Conservation (phyloP, 2,113 vertebrate genomes). For the Geococcyx californianus region DNA sequence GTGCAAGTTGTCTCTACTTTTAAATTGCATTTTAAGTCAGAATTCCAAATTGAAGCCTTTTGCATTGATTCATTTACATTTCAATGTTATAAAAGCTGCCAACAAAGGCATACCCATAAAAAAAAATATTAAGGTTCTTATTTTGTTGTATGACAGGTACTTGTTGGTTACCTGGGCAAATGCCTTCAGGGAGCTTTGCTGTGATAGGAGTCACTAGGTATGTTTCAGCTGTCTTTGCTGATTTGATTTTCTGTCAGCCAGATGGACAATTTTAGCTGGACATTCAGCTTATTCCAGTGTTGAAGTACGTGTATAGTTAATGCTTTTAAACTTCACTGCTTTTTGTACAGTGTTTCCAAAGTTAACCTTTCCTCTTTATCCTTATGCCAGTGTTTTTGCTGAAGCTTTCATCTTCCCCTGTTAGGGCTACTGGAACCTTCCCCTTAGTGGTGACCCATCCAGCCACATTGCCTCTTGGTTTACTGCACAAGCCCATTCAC, state of each 20-base stretch:
- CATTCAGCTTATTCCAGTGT: neutral
- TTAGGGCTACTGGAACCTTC: neutral
- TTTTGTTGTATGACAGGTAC: fast-evolving
- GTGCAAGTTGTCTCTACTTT: neutral
- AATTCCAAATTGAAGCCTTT: neutral
- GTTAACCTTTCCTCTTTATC: neutral
- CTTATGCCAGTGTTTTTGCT: neutral
- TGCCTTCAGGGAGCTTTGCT: neutral
- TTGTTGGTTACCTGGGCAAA: neutral
- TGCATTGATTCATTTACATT: neutral
- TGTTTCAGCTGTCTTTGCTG: neutral
- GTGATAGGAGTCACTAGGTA: fast-evolving
- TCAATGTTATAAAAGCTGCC: neutral
- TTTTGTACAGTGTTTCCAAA: neutral
- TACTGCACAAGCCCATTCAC: neutral
- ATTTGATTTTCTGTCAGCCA: neutral
- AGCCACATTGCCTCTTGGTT: neutral
- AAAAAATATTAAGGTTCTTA: fast-evolving
- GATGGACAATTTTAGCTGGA: fast-evolving
- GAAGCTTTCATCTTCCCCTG: neutral
- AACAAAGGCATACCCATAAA: neutral
- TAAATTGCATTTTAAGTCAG: neutral
- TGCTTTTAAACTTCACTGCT: neutral
- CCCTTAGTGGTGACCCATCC: neutral
- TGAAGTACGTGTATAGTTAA: neutral